A percentile compares a stretch with the other conserved stretches of the same genome.
Evolutionary conservation across 92 coral and sea anemone genomes (phyloP).

Genomic region (Paragorgia papillata): DNA sequence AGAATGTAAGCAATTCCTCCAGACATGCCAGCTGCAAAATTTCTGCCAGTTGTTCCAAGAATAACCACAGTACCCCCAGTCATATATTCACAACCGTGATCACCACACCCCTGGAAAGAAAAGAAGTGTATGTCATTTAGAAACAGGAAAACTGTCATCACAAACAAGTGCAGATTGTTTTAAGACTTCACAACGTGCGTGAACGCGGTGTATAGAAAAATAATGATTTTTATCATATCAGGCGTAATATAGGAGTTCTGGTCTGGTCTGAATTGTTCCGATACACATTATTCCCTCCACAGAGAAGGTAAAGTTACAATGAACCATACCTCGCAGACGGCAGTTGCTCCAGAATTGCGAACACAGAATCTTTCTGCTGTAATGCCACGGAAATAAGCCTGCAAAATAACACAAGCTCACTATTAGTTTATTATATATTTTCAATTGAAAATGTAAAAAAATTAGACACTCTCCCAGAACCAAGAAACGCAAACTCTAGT

Average conservation of each 20-base stretch:
- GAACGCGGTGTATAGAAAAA: too few species aligned
- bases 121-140: neutral
- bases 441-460: too few species aligned
- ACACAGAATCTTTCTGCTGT: constrained; percentile 98
- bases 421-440: too few species aligned
- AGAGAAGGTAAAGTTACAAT: neutral
- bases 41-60: constrained; percentile 83
- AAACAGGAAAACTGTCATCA: too few species aligned
- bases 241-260: too few species aligned
- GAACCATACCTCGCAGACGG: constrained; percentile 79
- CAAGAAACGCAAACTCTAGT: too few species aligned
- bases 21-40: constrained; percentile 98
- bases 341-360: constrained; percentile 85
- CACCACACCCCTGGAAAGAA: constrained; percentile 83
- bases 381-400: constrained; percentile 91
- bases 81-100: constrained; percentile 99
- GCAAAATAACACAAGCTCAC: neutral
- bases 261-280: too few species aligned
- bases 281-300: too few species aligned
- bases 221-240: too few species aligned
- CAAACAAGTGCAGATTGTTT: too few species aligned
- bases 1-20: constrained; percentile 92
- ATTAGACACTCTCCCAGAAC: too few species aligned
- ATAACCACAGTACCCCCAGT: constrained; percentile 90
- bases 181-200: too few species aligned